These are phyloP conservation scores for Diplodus puntazzo DNA, from an alignment of 2,797 vertebrate species.

Conservation along the genomic window DNA sequence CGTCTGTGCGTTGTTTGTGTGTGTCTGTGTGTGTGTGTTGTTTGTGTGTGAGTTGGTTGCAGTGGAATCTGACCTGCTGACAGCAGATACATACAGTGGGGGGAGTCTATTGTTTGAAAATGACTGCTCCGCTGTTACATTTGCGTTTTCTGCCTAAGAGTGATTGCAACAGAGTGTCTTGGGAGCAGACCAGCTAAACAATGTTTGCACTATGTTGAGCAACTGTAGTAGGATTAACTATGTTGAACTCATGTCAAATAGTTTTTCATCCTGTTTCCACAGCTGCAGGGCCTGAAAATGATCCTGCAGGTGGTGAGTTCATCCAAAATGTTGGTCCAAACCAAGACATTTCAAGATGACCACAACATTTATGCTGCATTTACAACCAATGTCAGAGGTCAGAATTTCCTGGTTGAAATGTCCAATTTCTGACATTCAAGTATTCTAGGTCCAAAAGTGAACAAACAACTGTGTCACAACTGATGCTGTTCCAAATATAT, in stretches of 20 bases:
- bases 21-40: neutral
- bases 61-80: neutral
- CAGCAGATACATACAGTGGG: too few species aligned
- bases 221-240: slow-evolving; percentile 10
- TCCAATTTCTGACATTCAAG: too few species aligned
- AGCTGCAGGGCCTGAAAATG: neutral
- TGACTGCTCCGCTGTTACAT: neutral
- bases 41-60: neutral
- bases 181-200: slow-evolving; percentile 4
- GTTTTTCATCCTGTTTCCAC: neutral
- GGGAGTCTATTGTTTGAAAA: slow-evolving; percentile 2
- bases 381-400: too few species aligned
- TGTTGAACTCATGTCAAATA: neutral
- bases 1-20: slow-evolving; percentile 3
- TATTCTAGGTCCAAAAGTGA: too few species aligned
- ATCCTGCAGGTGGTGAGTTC: neutral
- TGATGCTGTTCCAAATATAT: too few species aligned
- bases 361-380: too few species aligned
- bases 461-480: too few species aligned
- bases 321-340: neutral
- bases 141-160: slow-evolving; percentile 16
- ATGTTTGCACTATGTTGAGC: neutral
- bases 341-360: neutral
- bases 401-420: too few species aligned
- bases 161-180: slow-evolving; percentile 8